These are phyloP conservation scores for Pandemis cinnamomeana DNA, from an alignment of 2,888 invertebrate species.

Conservation along the genomic window DNA sequence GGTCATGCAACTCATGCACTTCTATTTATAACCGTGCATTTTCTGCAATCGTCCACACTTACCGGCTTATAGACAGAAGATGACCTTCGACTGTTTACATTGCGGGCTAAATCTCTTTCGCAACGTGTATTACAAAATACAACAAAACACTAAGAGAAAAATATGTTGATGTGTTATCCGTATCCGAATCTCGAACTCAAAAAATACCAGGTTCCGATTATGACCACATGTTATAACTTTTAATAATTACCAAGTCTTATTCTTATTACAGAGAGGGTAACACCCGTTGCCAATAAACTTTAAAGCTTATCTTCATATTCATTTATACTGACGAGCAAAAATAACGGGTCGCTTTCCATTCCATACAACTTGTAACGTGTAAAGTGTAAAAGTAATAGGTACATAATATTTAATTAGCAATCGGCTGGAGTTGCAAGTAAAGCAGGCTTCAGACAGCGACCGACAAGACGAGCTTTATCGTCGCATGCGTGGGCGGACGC, in stretches of 20 bases:
- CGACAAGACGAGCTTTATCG: constrained; percentile 55
- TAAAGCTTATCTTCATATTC: constrained; percentile 36
- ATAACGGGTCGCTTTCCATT: no score
- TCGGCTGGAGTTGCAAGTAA: constrained; percentile 50
- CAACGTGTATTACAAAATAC: neutral
- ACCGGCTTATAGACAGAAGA: constrained; percentile 52
- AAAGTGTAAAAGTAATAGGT: no score
- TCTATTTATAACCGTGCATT: constrained; percentile 74
- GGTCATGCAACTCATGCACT: constrained; percentile 76
- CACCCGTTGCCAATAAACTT: neutral
- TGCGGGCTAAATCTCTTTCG: constrained; percentile 48
- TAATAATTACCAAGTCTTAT: neutral
- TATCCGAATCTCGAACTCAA: neutral
- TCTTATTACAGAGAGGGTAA: neutral
- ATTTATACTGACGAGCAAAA: no score
- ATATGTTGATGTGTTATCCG: neutral
- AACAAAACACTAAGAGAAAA: neutral
- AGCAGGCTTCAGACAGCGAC: constrained; percentile 48
- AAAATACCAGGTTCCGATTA: neutral
- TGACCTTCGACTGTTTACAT: constrained; percentile 61
- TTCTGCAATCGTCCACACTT: constrained; percentile 65
- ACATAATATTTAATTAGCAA: constrained; percentile 45
- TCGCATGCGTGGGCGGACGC: constrained; percentile 65
- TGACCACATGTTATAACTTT: neutral
- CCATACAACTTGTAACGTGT: no score